These are phyloP conservation scores for Herpetotheres cachinnans DNA, from an alignment of 2,113 vertebrate species.

Conservation along the genomic window DNA sequence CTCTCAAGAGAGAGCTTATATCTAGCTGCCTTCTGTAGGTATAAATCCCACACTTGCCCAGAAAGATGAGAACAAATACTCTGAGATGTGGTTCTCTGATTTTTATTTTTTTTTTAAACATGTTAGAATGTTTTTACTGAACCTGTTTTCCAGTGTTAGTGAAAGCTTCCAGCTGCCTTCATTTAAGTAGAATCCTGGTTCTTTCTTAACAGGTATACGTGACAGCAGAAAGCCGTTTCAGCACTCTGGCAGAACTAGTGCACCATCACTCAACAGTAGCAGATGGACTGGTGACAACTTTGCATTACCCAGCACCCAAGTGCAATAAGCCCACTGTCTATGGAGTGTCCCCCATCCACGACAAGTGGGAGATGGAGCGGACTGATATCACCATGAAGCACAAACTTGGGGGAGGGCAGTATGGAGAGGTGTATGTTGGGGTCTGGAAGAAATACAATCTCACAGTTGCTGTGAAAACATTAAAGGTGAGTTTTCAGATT, in stretches of 20 bases:
- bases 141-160: not conserved
- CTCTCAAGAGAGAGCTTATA: not conserved
- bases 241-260: conserved; percentile 94
- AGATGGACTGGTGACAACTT: conserved; percentile 94
- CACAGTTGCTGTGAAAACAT: conserved; percentile 95
- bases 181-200: not conserved
- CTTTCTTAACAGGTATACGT: conserved; percentile 85
- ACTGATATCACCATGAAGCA: conserved; percentile 99
- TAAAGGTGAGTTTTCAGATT: conserved; percentile 82
- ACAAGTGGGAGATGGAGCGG: conserved; percentile 99
- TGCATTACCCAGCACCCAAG: conserved; percentile 98
- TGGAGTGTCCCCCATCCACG: conserved; percentile 98
- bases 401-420: conserved; percentile 97
- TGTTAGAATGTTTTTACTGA: not conserved
- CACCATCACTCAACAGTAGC: conserved; percentile 98
- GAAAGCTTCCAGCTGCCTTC: not conserved
- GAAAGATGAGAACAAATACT: not conserved
- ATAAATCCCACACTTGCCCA: not conserved
- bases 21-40: not conserved
- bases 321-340: conserved; percentile 99
- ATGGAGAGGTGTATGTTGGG: conserved; percentile 97
- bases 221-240: conserved; percentile 96
- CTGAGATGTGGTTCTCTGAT: not conserved
- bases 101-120: not conserved
- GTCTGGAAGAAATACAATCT: conserved; percentile 99